Percentiles rank a stretch among this genome's conserved stretches.
These are phyloP conservation scores for Pinctada fucata DNA, from an alignment of 2,888 invertebrate species.

Conservation along the genomic window DNA sequence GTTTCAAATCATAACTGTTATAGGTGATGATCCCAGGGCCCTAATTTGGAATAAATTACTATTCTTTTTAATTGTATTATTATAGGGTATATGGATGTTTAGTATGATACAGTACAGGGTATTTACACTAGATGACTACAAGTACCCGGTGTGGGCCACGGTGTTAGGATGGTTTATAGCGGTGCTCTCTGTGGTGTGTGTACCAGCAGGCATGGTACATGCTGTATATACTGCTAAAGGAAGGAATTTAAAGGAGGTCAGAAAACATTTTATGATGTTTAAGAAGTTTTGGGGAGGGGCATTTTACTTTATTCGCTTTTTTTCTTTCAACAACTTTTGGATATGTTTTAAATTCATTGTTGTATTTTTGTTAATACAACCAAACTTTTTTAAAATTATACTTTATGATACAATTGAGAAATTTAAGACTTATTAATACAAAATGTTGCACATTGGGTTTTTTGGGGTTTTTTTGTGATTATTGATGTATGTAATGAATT, in stretches of 20 bases:
- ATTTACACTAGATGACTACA: constrained; percentile 89
- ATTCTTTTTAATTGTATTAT: not conserved
- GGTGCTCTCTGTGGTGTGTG: constrained; percentile 88
- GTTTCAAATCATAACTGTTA: too few relatives aligned
- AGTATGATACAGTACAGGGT: constrained; percentile 91
- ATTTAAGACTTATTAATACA: too few relatives aligned
- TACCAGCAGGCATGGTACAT: constrained; percentile 86
- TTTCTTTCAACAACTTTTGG: not conserved
- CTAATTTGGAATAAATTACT: too few relatives aligned
- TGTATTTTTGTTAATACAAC: too few relatives aligned
- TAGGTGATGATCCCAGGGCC: too few relatives aligned
- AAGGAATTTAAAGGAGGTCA: constrained; percentile 84
- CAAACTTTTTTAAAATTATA: too few relatives aligned
- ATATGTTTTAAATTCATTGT: not conserved
- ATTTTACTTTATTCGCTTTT: not conserved
- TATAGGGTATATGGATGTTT: constrained; percentile 90
- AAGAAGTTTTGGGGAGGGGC: not conserved
- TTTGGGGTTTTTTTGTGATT: too few relatives aligned
- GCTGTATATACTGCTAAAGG: constrained; percentile 86
- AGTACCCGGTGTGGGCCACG: constrained; percentile 89
- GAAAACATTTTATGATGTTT: constrained; percentile 10
- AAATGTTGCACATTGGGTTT: too few relatives aligned
- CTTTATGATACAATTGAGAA: too few relatives aligned
- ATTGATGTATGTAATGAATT: too few relatives aligned
- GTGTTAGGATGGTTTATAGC: constrained; percentile 92